phyloP scores from a whole-genome alignment of 2,113 vertebrate species.

The Sturnira hondurensis region DNA sequence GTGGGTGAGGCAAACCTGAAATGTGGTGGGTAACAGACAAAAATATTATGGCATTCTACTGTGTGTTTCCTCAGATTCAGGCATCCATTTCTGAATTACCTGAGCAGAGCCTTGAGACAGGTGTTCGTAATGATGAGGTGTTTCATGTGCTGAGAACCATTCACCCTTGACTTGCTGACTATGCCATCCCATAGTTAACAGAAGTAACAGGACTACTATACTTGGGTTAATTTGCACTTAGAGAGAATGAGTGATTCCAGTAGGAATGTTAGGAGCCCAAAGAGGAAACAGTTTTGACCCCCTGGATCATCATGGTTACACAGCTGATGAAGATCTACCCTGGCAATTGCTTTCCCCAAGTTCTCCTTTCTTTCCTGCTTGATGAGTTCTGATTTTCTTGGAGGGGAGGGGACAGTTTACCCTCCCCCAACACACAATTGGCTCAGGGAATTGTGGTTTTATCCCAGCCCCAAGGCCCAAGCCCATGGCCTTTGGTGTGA shows the following conservation, averaged over 20 bases:
- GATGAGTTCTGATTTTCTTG: not conserved
- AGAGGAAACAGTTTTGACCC: not conserved
- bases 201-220: not conserved
- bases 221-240: not conserved
- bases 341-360: not conserved
- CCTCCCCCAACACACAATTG: too few species aligned
- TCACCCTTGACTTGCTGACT: not conserved
- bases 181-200: not conserved
- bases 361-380: not conserved
- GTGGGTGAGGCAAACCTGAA: not conserved
- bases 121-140: not conserved
- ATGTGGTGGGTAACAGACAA: not conserved
- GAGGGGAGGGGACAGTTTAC: not conserved
- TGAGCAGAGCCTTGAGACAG: not conserved
- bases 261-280: not conserved
- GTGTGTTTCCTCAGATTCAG: not conserved
- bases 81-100: not conserved
- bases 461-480: not conserved
- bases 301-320: not conserved
- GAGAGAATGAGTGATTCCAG: not conserved
- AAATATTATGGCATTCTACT: fast-evolving
- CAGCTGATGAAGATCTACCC: not conserved
- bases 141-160: not conserved
- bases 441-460: not conserved
- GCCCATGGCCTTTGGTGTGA: not conserved